Conservation (phyloP, 2,113 vertebrate genomes). For the Bos javanicus region DNA sequence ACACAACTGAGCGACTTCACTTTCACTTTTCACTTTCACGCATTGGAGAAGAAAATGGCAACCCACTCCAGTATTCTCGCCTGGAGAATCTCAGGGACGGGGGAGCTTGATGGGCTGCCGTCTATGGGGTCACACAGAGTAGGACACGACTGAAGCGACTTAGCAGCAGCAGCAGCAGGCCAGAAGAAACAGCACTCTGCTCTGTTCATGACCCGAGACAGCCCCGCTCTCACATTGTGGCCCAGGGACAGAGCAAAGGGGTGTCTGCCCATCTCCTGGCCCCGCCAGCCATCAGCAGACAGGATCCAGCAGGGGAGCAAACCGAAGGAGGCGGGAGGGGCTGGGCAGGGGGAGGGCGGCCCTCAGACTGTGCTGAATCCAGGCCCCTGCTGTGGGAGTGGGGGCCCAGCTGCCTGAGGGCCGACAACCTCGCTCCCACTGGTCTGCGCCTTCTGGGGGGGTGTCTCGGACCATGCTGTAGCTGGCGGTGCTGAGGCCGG, state of each 20-base stretch:
- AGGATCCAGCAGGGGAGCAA: background rate
- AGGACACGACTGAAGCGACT: too few species aligned
- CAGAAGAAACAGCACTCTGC: background rate
- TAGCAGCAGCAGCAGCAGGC: too few species aligned
- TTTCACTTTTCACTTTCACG: too few species aligned
- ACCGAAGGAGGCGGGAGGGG: accelerated
- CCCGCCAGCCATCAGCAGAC: background rate
- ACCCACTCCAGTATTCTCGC: too few species aligned
- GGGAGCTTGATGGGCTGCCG: too few species aligned
- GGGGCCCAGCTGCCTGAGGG: background rate
- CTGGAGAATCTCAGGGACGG: too few species aligned
- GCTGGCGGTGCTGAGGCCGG: slow-evolving; percentile 63
- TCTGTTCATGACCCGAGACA: background rate
- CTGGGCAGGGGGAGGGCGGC: background rate
- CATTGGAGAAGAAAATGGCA: too few species aligned
- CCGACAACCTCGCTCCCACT: background rate
- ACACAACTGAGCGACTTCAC: too few species aligned
- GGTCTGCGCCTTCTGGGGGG: background rate
- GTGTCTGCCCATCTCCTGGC: background rate
- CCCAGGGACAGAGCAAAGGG: background rate
- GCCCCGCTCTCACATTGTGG: background rate
- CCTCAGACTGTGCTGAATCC: slow-evolving; percentile 49
- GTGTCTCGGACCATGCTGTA: slow-evolving; percentile 67
- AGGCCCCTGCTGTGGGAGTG: background rate
- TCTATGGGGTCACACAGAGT: too few species aligned